Conservation (phyloP, 2,888 invertebrate genomes). For the Drosophila demipolita region DNA sequence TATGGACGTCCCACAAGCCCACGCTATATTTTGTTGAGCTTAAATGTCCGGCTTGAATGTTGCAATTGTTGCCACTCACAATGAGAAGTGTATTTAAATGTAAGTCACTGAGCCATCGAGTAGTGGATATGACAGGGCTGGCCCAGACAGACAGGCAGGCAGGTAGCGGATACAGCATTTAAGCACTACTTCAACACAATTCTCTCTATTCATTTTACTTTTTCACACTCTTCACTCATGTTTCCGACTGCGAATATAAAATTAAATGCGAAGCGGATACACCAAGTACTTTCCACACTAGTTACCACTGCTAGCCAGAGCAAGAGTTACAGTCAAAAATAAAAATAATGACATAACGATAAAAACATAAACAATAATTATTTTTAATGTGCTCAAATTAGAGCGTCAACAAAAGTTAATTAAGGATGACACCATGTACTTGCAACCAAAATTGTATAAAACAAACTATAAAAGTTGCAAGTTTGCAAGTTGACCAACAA, state of each 20-base stretch:
- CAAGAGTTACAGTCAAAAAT: conserved; percentile 11
- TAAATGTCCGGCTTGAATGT: conserved; percentile 37
- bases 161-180: not conserved
- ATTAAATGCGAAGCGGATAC: conserved; percentile 30
- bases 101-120: conserved; percentile 25
- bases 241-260: conserved; percentile 14
- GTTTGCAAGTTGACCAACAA: conserved; percentile 2
- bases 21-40: conserved; percentile 13
- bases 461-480: conserved; percentile 5
- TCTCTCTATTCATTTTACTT: conserved; percentile 20
- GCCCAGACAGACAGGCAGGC: not conserved
- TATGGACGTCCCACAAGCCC: conserved; percentile 50
- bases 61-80: conserved; percentile 43
- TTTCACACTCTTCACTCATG: conserved; percentile 2
- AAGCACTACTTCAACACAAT: conserved; percentile 6
- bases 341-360: conserved; percentile 34
- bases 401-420: conserved; percentile 29
- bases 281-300: conserved; percentile 37
- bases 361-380: conserved; percentile 41
- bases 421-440: conserved; percentile 7
- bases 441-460: conserved; percentile 4
- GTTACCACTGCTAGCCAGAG: conserved; percentile 2
- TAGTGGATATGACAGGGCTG: conserved; percentile 2
- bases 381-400: conserved; percentile 58
- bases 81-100: conserved; percentile 25